These are phyloP conservation scores for Falco columbarius DNA, from an alignment of 2,797 vertebrate genomes.

Conservation along the genomic window DNA sequence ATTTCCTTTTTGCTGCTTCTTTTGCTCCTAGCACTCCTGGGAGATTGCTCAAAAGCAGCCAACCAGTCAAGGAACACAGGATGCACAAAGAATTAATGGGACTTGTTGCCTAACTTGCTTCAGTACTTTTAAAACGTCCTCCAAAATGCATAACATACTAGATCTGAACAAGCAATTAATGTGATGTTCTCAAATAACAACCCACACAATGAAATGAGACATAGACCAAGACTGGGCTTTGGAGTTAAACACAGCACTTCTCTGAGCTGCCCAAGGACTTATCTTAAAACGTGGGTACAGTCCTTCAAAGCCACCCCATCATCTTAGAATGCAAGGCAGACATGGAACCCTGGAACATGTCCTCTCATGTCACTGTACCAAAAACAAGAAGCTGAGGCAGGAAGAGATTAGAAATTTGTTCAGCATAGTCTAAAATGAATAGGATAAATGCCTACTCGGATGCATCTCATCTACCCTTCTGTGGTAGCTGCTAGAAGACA, in stretches of 20 bases:
- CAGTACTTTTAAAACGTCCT: background rate
- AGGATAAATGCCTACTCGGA: background rate
- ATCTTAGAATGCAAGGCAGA: background rate
- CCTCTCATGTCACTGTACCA: background rate
- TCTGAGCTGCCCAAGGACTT: background rate
- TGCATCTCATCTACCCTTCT: background rate
- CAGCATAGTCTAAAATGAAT: background rate
- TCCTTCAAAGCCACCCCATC: background rate
- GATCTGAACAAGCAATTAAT: background rate
- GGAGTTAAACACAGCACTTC: background rate
- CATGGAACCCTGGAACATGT: background rate
- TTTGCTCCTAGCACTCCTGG: background rate
- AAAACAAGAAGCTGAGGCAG: background rate
- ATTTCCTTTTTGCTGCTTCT: background rate
- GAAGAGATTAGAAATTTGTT: background rate
- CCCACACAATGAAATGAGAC: background rate
- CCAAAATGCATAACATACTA: background rate
- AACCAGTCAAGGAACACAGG: background rate
- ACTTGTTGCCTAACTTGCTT: background rate
- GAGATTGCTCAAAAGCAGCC: background rate
- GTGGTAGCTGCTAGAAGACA: background rate
- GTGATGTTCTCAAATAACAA: background rate
- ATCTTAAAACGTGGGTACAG: background rate
- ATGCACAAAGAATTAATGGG: background rate
- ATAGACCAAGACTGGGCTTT: rapidly evolving